Evolutionary conservation across 2,888 invertebrate species (phyloP).

Genomic region (Penaeus monodon): DNA sequence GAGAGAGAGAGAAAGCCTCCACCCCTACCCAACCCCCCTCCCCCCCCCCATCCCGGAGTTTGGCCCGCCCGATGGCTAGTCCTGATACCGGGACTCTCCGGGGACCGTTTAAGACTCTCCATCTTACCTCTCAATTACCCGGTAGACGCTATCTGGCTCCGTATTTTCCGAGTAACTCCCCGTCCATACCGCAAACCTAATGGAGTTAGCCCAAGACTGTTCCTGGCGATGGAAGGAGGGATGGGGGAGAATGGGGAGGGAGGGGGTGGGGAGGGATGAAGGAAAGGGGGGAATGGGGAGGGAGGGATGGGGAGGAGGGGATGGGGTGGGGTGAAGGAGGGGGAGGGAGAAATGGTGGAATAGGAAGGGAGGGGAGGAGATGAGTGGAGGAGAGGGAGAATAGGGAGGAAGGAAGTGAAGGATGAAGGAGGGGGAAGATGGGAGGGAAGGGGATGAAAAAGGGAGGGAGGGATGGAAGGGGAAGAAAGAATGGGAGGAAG

Average conservation of each 20-base stretch:
- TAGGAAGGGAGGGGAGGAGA: not conserved
- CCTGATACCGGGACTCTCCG: slow-evolving; percentile 11
- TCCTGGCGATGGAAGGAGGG: not conserved
- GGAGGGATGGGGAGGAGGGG: not conserved
- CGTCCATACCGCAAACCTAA: slow-evolving; percentile 40
- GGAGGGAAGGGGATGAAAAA: too few relatives aligned
- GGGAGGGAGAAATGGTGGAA: not conserved
- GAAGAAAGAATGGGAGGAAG: too few relatives aligned
- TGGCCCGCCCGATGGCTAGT: not conserved
- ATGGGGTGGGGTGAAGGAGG: not conserved
- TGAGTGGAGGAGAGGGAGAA: too few relatives aligned
- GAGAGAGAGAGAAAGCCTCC: slow-evolving; percentile 2
- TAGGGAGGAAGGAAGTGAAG: too few relatives aligned
- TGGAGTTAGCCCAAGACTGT: slow-evolving; percentile 34
- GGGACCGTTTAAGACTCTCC: slow-evolving; percentile 48
- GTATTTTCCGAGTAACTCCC: slow-evolving; percentile 45
- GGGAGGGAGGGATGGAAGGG: too few relatives aligned
- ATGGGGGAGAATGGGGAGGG: not conserved
- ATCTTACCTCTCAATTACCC: slow-evolving; percentile 54
- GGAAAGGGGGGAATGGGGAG: not conserved
- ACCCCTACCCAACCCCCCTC: not conserved
- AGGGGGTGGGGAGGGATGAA: too few relatives aligned
- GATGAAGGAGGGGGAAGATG: too few relatives aligned
- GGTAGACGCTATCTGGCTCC: slow-evolving; percentile 38
- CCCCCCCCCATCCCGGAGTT: not conserved